Percentiles rank a stretch among this genome's conserved stretches.
These are phyloP conservation scores for Cirrhinus molitorella DNA, from an alignment of 2,797 vertebrate genomes.

Conservation along the genomic window DNA sequence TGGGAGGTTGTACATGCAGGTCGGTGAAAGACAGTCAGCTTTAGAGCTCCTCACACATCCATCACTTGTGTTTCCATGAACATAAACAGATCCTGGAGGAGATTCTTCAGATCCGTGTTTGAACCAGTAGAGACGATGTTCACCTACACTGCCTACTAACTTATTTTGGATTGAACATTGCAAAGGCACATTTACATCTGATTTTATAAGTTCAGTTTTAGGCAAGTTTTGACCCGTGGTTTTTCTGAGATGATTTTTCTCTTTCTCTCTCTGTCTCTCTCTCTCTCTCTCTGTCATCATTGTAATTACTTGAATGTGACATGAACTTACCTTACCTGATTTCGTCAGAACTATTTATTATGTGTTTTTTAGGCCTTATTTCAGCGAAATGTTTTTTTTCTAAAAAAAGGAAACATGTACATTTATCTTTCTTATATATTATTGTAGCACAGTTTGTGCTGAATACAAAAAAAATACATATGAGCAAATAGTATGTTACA, in stretches of 20 bases:
- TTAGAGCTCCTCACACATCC: constrained; percentile 39
- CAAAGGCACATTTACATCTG: constrained; percentile 39
- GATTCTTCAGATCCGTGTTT: constrained; percentile 48
- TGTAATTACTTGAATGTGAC: not conserved
- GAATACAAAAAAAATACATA: no score
- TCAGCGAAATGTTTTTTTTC: no score
- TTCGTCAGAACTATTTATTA: no score
- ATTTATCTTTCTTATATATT: no score
- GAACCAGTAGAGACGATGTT: constrained; percentile 58
- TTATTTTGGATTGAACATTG: constrained; percentile 40
- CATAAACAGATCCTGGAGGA: constrained; percentile 50
- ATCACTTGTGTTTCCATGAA: constrained; percentile 38
- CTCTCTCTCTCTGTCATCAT: not conserved
- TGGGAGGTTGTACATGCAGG: constrained; percentile 40
- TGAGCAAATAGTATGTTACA: no score
- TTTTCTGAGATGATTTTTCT: not conserved
- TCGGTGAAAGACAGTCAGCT: constrained; percentile 17
- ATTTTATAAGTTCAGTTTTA: constrained; percentile 20
- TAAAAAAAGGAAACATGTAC: no score
- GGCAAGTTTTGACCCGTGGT: constrained; percentile 8
- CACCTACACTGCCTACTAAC: constrained; percentile 28
- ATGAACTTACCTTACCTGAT: constrained; percentile 43
- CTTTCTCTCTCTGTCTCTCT: not conserved
- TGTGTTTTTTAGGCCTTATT: no score
- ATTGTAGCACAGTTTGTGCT: no score